Evolutionary conservation across 2,113 vertebrate genomes (phyloP).

Genomic region (Corythaeola cristata): DNA sequence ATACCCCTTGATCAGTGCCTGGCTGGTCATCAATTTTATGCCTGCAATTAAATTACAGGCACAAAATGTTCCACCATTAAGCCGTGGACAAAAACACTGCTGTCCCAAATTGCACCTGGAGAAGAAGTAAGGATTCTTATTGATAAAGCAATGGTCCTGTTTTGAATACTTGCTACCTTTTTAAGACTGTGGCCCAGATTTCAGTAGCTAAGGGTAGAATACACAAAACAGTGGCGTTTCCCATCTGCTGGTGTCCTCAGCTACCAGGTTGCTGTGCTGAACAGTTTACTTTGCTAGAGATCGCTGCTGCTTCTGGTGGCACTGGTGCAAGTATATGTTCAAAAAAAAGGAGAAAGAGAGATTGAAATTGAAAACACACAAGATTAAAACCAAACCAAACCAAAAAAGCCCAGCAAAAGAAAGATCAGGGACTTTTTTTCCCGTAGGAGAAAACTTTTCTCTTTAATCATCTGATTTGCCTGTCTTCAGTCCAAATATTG

Average conservation of each 20-base stretch:
- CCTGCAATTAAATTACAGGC: not conserved
- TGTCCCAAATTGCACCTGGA: not conserved
- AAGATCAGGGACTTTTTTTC: not conserved
- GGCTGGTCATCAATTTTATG: conserved; percentile 22
- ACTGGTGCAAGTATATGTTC: not conserved
- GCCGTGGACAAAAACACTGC: not conserved
- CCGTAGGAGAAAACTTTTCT: not conserved
- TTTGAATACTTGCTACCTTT: not conserved
- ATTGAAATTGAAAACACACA: conserved; percentile 42
- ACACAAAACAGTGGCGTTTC: not conserved
- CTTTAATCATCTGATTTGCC: conserved; percentile 14
- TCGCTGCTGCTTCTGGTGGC: not conserved
- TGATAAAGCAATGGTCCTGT: not conserved
- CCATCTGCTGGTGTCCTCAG: conserved; percentile 1
- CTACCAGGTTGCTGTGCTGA: not conserved
- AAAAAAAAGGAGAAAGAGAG: not conserved
- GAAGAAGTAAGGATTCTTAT: not conserved
- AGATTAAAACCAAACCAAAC: conserved; percentile 8
- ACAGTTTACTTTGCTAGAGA: not conserved
- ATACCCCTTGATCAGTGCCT: not conserved
- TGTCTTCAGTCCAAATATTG: not conserved
- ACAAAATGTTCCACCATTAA: not conserved
- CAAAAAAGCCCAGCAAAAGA: not conserved
- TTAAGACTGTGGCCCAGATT: not conserved
- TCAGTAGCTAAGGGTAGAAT: not conserved